Conservation (phyloP, 2,113 vertebrate genomes). For the Proteles cristata region DNA sequence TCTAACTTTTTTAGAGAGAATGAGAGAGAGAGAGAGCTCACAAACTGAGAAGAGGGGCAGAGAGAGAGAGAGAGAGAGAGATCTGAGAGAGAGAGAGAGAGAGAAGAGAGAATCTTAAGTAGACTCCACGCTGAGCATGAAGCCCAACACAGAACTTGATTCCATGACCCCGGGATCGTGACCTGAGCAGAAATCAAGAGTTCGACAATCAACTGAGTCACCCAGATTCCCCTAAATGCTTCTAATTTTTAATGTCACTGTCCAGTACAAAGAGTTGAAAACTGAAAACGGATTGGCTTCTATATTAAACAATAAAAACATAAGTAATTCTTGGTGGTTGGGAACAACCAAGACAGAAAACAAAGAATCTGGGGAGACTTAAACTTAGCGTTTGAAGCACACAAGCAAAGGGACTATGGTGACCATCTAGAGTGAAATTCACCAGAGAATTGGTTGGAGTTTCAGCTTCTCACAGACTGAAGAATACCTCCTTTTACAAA, state of each 20-base stretch:
- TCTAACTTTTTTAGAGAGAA: not conserved
- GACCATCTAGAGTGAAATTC: not conserved
- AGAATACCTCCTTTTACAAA: slow-evolving; percentile 55
- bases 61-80: too few relatives aligned
- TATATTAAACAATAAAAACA: not conserved
- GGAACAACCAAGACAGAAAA: not conserved
- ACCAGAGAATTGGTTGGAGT: slow-evolving; percentile 16
- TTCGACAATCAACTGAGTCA: too few relatives aligned
- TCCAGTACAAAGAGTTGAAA: slow-evolving; percentile 9
- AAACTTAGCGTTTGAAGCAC: not conserved
- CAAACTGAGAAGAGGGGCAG: too few relatives aligned
- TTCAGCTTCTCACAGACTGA: slow-evolving; percentile 40
- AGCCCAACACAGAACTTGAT: too few relatives aligned
- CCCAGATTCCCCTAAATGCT: too few relatives aligned
- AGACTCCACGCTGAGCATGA: too few relatives aligned
- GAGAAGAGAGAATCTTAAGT: too few relatives aligned
- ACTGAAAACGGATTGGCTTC: slow-evolving; percentile 28
- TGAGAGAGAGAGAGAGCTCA: too few relatives aligned
- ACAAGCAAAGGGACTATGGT: slow-evolving; percentile 1
- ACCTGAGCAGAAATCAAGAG: too few relatives aligned
- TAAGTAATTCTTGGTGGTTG: not conserved
- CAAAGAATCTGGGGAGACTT: not conserved
- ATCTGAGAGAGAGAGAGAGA: too few relatives aligned
- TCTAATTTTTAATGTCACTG: not conserved
- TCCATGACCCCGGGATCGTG: too few relatives aligned